A percentile compares a stretch with the other conserved stretches of the same genome.
phyloP scores from a whole-genome alignment of 1,140 invertebrate species.

The Lethocerus indicus region DNA sequence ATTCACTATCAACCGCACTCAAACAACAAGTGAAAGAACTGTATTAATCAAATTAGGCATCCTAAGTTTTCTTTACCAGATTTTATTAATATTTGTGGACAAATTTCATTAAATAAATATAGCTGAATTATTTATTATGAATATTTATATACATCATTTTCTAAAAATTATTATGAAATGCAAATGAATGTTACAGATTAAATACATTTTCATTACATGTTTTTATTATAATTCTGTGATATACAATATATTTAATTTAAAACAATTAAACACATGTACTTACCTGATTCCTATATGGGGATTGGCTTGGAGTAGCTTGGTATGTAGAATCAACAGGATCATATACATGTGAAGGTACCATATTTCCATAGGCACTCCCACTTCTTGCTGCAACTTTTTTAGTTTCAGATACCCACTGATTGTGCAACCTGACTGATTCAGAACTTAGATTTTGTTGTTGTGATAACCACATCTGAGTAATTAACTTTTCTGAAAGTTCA shows the following conservation, averaged over 20 bases:
- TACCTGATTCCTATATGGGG: neutral
- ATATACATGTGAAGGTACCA: neutral
- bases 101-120: too few relatives aligned
- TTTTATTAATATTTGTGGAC: too few relatives aligned
- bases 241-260: neutral
- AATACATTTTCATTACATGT: neutral
- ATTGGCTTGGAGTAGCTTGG: neutral
- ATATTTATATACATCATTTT: neutral
- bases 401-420: slow-evolving; percentile 4
- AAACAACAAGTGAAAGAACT: neutral
- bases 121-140: neutral
- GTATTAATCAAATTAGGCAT: neutral
- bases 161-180: neutral
- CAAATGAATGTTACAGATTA: neutral
- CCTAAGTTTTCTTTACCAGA: neutral
- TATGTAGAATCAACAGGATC: slow-evolving; percentile 5
- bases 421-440: slow-evolving; percentile 4
- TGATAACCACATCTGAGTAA: slow-evolving; percentile 1
- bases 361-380: neutral
- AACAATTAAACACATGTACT: neutral
- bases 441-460: neutral
- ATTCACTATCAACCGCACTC: neutral
- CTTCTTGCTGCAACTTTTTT: slow-evolving; percentile 2
- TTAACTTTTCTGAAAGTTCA: neutral
- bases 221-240: neutral